These are phyloP conservation scores for Yponomeuta plumbellus DNA, from an alignment of 2,888 invertebrate genomes.

Conservation along the genomic window DNA sequence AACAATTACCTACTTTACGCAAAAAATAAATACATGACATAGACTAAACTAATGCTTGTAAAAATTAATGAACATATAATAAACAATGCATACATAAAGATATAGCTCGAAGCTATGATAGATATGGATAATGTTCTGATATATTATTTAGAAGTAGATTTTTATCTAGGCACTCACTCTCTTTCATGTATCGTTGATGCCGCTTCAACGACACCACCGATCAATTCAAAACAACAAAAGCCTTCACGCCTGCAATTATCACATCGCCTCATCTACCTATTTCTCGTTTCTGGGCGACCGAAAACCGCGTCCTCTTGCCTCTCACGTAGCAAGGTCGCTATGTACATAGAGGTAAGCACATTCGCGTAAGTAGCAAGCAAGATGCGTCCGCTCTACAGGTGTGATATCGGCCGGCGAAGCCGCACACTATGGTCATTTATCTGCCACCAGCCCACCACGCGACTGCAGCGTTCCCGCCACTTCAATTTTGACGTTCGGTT, in stretches of 20 bases:
- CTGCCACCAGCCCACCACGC: background rate
- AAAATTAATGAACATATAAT: too few relatives aligned
- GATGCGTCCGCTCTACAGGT: constrained; percentile 1
- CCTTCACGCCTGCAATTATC: background rate
- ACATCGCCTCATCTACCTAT: background rate
- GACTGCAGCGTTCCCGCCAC: background rate
- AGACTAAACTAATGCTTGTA: too few relatives aligned
- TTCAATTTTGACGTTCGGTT: background rate
- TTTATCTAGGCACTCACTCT: background rate
- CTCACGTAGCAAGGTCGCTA: background rate
- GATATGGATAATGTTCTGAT: too few relatives aligned
- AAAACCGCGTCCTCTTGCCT: background rate
- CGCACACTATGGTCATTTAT: background rate
- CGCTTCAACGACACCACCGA: background rate
- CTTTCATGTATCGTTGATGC: background rate
- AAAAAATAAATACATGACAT: too few relatives aligned
- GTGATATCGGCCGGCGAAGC: background rate
- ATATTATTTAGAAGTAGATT: background rate
- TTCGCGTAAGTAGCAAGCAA: background rate
- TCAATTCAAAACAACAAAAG: background rate
- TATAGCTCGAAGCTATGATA: too few relatives aligned
- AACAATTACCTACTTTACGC: too few relatives aligned
- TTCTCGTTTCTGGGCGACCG: background rate
- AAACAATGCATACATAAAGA: too few relatives aligned
- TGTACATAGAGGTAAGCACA: background rate